Conservation (phyloP, 64 coral and sea anemone species). For the Trachythela sp. region DNA sequence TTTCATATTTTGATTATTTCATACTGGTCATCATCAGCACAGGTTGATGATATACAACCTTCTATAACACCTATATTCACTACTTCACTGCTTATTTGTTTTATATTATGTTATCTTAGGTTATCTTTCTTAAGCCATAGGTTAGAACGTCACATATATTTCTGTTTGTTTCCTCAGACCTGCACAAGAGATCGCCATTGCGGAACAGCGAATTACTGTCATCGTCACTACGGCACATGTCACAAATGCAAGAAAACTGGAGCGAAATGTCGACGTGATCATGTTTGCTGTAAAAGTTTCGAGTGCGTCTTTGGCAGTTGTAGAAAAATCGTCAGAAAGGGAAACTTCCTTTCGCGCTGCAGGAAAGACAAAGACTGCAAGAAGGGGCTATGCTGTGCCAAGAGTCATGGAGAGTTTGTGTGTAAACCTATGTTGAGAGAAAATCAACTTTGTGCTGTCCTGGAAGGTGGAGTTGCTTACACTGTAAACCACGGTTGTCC, state of each 20-base stretch:
- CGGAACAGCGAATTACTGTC: conserved; percentile 66
- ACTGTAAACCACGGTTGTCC: conserved; percentile 80
- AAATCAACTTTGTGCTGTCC: conserved; percentile 68
- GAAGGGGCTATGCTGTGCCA: conserved; percentile 75
- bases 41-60: too few relatives aligned
- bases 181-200: conserved; percentile 85
- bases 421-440: conserved; percentile 79
- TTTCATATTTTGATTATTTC: too few relatives aligned
- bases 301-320: conserved; percentile 95
- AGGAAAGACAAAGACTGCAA: conserved; percentile 72
- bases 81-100: too few relatives aligned
- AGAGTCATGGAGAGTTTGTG: conserved; percentile 76
- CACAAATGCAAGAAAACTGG: conserved; percentile 65
- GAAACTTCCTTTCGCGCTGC: conserved; percentile 52
- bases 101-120: too few relatives aligned
- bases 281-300: conserved; percentile 70
- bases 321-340: conserved; percentile 47
- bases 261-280: conserved; percentile 59
- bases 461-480: conserved; percentile 74
- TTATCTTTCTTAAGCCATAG: too few relatives aligned
- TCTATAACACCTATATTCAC: too few relatives aligned
- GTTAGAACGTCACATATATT: not conserved
- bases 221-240: conserved; percentile 77
- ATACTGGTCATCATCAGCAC: too few relatives aligned
- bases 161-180: not conserved